Evolutionary conservation across 2,888 invertebrate species (phyloP).

Genomic region (Diarsia mendica): DNA sequence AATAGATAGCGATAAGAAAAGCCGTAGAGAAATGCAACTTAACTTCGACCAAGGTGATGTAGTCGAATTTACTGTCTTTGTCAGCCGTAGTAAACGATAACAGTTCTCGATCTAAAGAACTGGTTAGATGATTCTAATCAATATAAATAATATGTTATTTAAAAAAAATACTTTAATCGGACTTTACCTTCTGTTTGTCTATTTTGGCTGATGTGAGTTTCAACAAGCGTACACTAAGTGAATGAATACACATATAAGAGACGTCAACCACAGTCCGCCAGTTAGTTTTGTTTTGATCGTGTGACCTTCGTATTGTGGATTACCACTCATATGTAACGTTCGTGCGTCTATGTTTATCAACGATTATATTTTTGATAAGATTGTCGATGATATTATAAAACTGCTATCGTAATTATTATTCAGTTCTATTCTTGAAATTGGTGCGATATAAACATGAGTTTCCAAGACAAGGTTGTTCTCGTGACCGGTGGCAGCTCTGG

Average conservation of each 20-base stretch:
- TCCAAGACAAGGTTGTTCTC: slow-evolving; percentile 67
- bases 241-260: neutral
- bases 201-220: neutral
- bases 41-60: neutral
- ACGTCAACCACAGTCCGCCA: too few relatives aligned
- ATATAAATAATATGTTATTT: neutral
- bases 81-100: neutral
- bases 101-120: neutral
- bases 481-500: slow-evolving; percentile 70
- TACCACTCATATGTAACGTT: neutral
- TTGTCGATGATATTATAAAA: neutral
- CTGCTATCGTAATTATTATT: neutral
- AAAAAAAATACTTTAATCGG: too few relatives aligned
- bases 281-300: neutral
- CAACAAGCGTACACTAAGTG: neutral
- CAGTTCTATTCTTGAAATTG: neutral
- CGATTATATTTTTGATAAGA: neutral
- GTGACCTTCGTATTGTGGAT: neutral
- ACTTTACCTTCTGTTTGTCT: neutral
- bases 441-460: slow-evolving; percentile 59
- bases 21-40: neutral
- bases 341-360: neutral
- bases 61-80: neutral
- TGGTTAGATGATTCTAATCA: neutral
- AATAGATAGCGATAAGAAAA: neutral